Evolutionary conservation across 2,797 vertebrate species (phyloP).

Genomic region (Gadopsis marmoratus): DNA sequence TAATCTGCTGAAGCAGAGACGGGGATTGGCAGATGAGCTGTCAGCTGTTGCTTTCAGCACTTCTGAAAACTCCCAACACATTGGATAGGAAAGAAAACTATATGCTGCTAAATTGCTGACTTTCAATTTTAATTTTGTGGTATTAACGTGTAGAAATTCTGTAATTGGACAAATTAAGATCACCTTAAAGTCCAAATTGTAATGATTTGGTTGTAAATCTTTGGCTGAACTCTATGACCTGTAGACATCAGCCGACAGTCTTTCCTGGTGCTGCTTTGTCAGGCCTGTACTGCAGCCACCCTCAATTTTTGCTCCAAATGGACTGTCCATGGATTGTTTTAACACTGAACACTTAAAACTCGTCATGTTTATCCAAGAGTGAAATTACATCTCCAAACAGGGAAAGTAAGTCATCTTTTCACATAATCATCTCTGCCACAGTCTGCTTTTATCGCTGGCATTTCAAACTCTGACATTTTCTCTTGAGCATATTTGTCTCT

Average conservation of each 20-base stretch:
- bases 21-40: constrained; percentile 8
- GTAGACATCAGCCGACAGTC: neutral
- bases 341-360: neutral
- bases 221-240: neutral
- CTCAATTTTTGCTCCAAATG: neutral
- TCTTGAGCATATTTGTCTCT: too few species aligned
- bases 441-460: neutral
- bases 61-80: neutral
- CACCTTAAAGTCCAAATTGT: neutral
- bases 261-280: neutral
- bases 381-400: neutral
- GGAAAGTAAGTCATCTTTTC: neutral
- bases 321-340: neutral
- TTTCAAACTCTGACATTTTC: neutral
- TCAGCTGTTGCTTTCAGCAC: constrained; percentile 42
- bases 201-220: neutral
- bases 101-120: neutral
- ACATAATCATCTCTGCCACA: neutral
- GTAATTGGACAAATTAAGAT: neutral
- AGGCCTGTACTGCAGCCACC: neutral
- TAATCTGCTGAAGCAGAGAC: constrained; percentile 45
- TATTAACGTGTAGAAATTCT: neutral
- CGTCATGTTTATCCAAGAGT: neutral
- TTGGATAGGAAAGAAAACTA: neutral
- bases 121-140: neutral